Conservation (phyloP, 2,888 invertebrate species). For the Raillietiella orientalis region DNA sequence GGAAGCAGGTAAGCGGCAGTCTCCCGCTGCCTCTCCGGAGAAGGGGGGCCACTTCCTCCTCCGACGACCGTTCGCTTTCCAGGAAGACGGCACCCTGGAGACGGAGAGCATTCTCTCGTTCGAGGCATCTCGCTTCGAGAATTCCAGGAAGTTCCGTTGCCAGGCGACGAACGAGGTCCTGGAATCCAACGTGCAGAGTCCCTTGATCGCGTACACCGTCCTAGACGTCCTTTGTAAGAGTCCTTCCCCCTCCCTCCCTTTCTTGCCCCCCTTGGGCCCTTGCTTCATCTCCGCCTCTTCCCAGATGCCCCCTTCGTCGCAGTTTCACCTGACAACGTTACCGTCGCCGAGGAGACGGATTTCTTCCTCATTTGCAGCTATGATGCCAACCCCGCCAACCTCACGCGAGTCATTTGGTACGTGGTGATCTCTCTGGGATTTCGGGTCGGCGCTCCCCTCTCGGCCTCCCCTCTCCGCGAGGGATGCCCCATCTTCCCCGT, state of each 20-base stretch:
- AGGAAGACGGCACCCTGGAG: conserved; percentile 44
- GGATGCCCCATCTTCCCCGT: no score
- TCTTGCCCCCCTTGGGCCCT: neutral
- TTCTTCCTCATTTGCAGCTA: conserved; percentile 44
- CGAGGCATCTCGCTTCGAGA: conserved; percentile 44
- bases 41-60: no score
- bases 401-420: conserved; percentile 44
- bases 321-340: conserved; percentile 35
- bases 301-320: conserved; percentile 54
- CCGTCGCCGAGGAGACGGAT: conserved; percentile 39
- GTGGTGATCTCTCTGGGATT: conserved; percentile 11
- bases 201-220: conserved; percentile 30
- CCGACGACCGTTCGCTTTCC: no score
- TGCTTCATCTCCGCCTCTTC: conserved; percentile 8
- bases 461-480: conserved; percentile 1
- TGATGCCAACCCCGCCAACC: conserved; percentile 49
- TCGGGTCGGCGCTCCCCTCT: conserved; percentile 4
- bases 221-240: conserved; percentile 59
- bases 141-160: conserved; percentile 40
- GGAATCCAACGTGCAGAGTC: conserved; percentile 31
- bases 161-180: conserved; percentile 51
- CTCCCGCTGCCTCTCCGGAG: no score
- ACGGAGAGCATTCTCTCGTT: conserved; percentile 44
- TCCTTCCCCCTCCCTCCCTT: conserved; percentile 2
- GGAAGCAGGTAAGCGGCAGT: conserved; percentile 2